Conservation (phyloP, 2,888 invertebrate species). For the Lydus trimaculatus region DNA sequence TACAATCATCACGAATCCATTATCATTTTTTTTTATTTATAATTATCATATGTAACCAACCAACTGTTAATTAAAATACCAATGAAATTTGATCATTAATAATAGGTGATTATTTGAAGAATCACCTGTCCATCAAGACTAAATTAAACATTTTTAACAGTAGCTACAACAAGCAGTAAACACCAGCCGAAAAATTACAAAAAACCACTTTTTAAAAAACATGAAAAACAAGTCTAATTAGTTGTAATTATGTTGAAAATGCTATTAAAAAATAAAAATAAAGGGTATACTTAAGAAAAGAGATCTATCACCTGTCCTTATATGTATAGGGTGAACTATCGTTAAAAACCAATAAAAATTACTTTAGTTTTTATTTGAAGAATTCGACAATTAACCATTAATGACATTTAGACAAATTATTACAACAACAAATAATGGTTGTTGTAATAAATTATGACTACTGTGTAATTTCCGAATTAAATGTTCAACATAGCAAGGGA, state of each 20-base stretch:
- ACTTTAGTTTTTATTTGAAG: background rate
- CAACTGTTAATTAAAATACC: conserved; percentile 7
- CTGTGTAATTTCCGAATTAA: too few relatives aligned
- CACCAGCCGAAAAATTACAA: background rate
- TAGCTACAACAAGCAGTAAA: background rate
- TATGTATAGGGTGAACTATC: too few relatives aligned
- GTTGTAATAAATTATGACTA: background rate
- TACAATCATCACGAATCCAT: too few relatives aligned
- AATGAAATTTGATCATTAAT: conserved; percentile 4
- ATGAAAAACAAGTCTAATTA: background rate
- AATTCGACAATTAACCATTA: background rate
- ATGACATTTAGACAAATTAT: background rate
- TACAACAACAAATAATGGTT: background rate
- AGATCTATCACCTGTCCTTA: conserved; percentile 4
- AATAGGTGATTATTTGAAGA: background rate
- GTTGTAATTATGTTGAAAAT: background rate
- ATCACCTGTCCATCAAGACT: conserved; percentile 23
- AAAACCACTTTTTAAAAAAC: background rate
- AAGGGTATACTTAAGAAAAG: background rate
- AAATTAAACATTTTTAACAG: conserved; percentile 19
- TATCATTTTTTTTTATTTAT: too few relatives aligned
- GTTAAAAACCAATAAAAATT: background rate
- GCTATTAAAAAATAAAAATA: background rate
- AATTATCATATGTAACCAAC: too few relatives aligned
- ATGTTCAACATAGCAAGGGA: too few relatives aligned